Conservation (phyloP, 2,113 vertebrate genomes). For the Channa maculata region DNA sequence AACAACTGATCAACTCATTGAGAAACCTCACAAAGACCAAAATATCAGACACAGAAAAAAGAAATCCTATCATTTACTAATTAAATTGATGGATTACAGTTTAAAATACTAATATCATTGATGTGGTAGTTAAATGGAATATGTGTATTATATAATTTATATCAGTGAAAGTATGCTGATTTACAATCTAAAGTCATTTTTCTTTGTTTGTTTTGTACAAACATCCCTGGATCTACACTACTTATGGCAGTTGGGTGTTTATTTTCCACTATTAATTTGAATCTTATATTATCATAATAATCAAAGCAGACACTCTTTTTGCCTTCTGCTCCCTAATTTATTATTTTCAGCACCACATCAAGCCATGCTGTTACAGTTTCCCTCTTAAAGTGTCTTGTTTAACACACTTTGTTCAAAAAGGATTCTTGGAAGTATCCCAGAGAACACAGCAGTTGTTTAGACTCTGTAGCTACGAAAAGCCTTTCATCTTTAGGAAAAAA, state of each 20-base stretch:
- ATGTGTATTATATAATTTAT: too few species aligned
- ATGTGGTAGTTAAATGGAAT: too few species aligned
- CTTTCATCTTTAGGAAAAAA: constrained; percentile 60
- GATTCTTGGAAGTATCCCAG: constrained; percentile 55
- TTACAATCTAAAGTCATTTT: background rate
- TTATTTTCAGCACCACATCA: constrained; percentile 29
- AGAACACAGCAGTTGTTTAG: constrained; percentile 42
- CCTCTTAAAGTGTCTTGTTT: constrained; percentile 27
- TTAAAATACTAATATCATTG: too few species aligned
- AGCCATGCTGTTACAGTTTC: constrained; percentile 14
- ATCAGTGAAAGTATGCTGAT: too few species aligned
- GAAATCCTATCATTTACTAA: too few species aligned
- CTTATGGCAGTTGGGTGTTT: background rate
- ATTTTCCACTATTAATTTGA: constrained; percentile 25
- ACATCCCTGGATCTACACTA: background rate
- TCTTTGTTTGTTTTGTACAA: too few species aligned
- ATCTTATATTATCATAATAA: constrained; percentile 41
- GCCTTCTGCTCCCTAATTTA: constrained; percentile 6
- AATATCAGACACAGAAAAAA: background rate
- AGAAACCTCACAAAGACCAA: background rate
- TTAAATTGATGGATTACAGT: too few species aligned
- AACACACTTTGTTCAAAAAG: constrained; percentile 40
- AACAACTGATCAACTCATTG: background rate
- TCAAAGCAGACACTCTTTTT: constrained; percentile 24
- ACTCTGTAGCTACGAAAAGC: constrained; percentile 34